A percentile compares a stretch with the other conserved stretches of the same genome.
These are phyloP conservation scores for Drosophila engyochracea DNA, from an alignment of 2,888 invertebrate genomes.

Conservation along the genomic window DNA sequence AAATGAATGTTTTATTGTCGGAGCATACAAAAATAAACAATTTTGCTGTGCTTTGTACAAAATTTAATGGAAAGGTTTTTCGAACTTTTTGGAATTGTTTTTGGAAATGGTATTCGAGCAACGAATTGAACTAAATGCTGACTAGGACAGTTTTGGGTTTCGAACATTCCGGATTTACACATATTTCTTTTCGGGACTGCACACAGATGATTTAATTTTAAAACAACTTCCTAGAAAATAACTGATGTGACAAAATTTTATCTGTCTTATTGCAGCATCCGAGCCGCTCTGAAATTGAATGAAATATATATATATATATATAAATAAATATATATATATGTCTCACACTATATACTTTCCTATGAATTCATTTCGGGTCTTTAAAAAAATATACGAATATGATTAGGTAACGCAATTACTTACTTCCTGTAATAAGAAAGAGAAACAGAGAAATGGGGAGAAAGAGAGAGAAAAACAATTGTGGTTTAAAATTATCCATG, in stretches of 20 bases:
- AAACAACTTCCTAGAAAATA: not conserved
- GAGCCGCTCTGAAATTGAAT: constrained; percentile 12
- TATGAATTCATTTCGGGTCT: constrained; percentile 22
- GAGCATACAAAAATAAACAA: constrained; percentile 45
- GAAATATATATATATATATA: not conserved
- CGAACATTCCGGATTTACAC: constrained; percentile 25
- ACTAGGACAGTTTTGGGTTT: constrained; percentile 28
- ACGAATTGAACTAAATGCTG: constrained; percentile 37
- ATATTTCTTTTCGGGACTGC: constrained; percentile 10
- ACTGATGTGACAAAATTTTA: not conserved
- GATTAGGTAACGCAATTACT: constrained; percentile 71
- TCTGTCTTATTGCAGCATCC: constrained; percentile 1
- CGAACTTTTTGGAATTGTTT: constrained; percentile 33
- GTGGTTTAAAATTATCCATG: constrained; percentile 68
- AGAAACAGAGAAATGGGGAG: constrained; percentile 73
- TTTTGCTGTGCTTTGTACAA: constrained; percentile 54
- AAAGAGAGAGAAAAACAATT: constrained; percentile 63
- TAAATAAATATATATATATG: constrained; percentile 3
- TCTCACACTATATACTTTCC: constrained; percentile 20
- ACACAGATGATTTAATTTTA: constrained; percentile 1
- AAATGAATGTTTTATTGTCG: constrained; percentile 52
- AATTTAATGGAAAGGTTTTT: constrained; percentile 39
- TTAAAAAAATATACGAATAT: constrained; percentile 29
- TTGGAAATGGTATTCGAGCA: constrained; percentile 64
- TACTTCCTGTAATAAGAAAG: constrained; percentile 85